Conservation (phyloP, 2,113 vertebrate genomes). For the Tragulus kanchil region DNA sequence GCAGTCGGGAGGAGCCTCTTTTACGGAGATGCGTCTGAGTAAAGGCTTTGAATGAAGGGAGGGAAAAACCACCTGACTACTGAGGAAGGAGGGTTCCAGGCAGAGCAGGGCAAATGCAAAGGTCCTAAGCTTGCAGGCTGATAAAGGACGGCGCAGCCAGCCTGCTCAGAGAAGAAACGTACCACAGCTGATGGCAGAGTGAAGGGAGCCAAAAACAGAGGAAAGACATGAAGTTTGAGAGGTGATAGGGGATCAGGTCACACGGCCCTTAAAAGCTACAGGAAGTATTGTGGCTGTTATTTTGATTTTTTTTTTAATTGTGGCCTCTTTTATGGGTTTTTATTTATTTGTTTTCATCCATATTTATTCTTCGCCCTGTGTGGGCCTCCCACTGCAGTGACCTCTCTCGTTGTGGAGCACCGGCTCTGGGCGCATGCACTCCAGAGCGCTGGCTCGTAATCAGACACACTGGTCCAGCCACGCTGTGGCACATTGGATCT, state of each 20-base stretch:
- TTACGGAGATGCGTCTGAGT: neutral
- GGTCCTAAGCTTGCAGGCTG: neutral
- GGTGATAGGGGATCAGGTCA: neutral
- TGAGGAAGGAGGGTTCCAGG: neutral
- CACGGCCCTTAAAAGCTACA: neutral
- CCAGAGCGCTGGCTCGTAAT: too few species aligned
- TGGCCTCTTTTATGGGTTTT: too few species aligned
- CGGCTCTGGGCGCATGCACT: too few species aligned
- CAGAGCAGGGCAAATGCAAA: neutral
- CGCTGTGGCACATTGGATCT: too few species aligned
- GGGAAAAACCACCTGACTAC: neutral
- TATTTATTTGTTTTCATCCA: too few species aligned
- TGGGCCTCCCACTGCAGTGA: too few species aligned
- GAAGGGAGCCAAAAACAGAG: neutral
- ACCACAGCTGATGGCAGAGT: neutral
- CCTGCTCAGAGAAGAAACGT: neutral
- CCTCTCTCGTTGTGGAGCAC: too few species aligned
- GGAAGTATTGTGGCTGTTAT: neutral
- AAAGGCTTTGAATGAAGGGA: neutral
- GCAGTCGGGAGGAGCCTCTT: neutral
- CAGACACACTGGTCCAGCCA: too few species aligned
- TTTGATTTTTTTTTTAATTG: neutral
- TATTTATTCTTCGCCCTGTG: too few species aligned
- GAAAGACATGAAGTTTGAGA: neutral
- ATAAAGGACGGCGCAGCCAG: neutral